Base-by-base conservation (phyloP, 1,140 invertebrate genomes). In the Drosophila pachea region DNA sequence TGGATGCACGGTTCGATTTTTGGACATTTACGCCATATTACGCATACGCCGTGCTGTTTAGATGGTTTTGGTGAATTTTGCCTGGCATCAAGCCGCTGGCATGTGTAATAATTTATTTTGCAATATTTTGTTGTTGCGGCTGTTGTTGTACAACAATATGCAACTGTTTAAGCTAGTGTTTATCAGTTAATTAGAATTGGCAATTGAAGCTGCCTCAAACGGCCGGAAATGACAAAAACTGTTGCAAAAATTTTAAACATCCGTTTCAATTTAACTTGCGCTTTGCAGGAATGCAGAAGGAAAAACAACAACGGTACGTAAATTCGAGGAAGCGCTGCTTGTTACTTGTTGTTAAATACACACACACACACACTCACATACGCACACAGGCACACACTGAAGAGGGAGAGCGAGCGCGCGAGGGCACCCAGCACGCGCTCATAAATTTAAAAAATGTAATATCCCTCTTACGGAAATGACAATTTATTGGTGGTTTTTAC, bases 401-500 rank as follows among this genome's bases (percentile, higher is more conserved):
- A 22, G 22, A 22, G 22, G 22, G 22, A 1, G 22, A 22, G 22
- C 22, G 22, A 22, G 22, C 22, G 22, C 22, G 29, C 31, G 8
- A 9, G 35, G 35, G 60, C 9, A 47, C n/a, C 43, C 71, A 22
- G 67, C 68, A 86, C 64, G 61, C 49, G 78, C 69, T 82, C 79
- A 86, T 87, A 82, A 86, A 86, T 86, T 86, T 78, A 86, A 86
- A 82, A 86, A 82, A 87, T 87, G 82, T 82, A 86, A 86, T 86
- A 87, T 82, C 82, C 82, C 82, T 86, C 78, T 86, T 87, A 87
- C 84, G 84, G 84, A 87, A 87, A 87, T 87, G 83, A 87, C 84
- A 87, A 87, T 87, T 87, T 87, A 87, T 87, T 87, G 84, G 84
- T 87, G 84, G 84, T 87, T 87, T 87, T 87, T 87, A 87, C 84